Conservation (phyloP, 2,797 vertebrate species). For the Geotrypetes seraphini region DNA sequence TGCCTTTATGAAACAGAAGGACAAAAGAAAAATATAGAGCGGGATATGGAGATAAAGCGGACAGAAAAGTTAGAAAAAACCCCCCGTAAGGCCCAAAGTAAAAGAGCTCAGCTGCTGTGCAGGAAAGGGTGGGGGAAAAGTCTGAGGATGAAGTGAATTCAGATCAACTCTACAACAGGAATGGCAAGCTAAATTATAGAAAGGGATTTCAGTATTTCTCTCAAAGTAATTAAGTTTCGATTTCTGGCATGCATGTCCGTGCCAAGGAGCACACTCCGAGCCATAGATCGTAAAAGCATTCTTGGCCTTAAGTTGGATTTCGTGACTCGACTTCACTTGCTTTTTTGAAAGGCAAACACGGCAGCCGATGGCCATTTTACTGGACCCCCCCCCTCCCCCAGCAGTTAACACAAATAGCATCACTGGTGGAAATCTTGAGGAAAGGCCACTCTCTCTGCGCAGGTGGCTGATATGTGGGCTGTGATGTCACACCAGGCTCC, state of each 20-base stretch:
- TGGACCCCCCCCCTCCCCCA: too few species aligned
- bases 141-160: conserved; percentile 16
- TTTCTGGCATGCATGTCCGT: conserved; percentile 58
- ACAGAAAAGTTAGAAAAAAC: background rate
- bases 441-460: too few species aligned
- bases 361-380: background rate
- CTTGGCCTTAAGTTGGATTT: conserved; percentile 45
- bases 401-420: too few species aligned
- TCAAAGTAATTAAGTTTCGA: conserved; percentile 69
- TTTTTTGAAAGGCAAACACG: conserved; percentile 17
- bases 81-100: too few species aligned
- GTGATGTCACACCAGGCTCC: too few species aligned
- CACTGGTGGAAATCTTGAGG: too few species aligned
- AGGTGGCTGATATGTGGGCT: too few species aligned
- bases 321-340: conserved; percentile 47
- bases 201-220: conserved; percentile 59
- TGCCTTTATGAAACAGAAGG: too few species aligned
- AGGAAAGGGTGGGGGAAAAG: background rate
- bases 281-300: conserved; percentile 38
- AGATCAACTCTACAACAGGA: conserved; percentile 34
- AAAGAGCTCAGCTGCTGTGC: too few species aligned
- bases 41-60: background rate
- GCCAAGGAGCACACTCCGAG: conserved; percentile 44
- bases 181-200: conserved; percentile 49
- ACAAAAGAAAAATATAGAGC: background rate